Evolutionary conservation across 2,797 vertebrate species (phyloP).

Genomic region (Perdix hodgsoniae): DNA sequence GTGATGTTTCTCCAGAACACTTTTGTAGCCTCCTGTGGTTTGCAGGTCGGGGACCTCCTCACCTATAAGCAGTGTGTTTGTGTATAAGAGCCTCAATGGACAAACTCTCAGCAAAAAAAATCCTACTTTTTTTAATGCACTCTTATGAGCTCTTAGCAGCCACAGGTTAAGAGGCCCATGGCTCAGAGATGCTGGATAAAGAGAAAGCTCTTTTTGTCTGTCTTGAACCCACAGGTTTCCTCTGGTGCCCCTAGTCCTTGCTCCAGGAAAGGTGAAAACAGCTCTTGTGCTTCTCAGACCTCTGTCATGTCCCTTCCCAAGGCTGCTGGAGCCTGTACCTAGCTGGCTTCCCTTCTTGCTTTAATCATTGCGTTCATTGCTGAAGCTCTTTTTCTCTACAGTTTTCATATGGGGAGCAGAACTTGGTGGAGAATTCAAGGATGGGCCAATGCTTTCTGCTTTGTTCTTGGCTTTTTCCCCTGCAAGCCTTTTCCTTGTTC

Average conservation of each 20-base stretch:
- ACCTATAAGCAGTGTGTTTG: rapidly evolving
- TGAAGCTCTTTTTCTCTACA: background rate
- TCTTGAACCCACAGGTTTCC: background rate
- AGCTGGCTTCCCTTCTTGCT: background rate
- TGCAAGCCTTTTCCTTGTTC: background rate
- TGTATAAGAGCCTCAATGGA: rapidly evolving
- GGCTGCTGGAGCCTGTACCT: background rate
- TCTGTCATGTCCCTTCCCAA: background rate
- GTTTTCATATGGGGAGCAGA: background rate
- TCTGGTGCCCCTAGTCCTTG: background rate
- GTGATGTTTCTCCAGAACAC: background rate
- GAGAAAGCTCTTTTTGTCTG: background rate
- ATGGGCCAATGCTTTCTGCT: background rate
- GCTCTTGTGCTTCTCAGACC: background rate
- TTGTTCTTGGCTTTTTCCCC: background rate
- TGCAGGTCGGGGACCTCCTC: background rate
- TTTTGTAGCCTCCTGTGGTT: background rate
- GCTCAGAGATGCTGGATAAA: background rate
- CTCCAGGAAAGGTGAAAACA: conserved; percentile 5
- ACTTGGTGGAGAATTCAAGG: background rate
- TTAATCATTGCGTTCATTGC: background rate
- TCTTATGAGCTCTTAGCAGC: background rate
- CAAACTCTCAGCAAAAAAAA: background rate
- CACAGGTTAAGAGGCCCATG: background rate
- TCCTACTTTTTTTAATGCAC: background rate